Base-by-base conservation (phyloP, 2,797 vertebrate species). In the Staurois parvus region DNA sequence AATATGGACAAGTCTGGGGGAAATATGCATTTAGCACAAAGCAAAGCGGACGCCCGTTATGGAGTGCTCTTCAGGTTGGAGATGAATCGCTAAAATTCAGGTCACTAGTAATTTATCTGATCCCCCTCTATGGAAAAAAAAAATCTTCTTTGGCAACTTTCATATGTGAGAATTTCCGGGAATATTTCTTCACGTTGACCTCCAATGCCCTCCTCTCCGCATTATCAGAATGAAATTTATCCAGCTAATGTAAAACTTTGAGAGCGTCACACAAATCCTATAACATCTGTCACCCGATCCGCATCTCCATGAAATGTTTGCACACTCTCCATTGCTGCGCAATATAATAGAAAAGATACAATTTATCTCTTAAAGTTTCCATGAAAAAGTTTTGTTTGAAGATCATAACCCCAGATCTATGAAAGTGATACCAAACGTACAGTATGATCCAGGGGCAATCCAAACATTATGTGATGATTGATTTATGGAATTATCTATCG, bases 191-290 rank as follows among this genome's bases (percentile, higher is more conserved):
- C 24, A 28, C 59, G 30, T 34, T 74, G 76, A 48, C 81, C 85
- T 79, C 59, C 77, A 19, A 34, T 79, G 85, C 59, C 85, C 85
- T 79, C 34, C 6, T 42, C 76, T 84, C 85, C 74, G 67, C 70
- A 83, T 87, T 79, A 83, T 84, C 85, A 79, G 85, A 72, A 83
- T 84, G 85, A 83, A 87, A 87, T 87, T 83, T 87, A 87, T 87
- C 66, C 77, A 84, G 85, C 81, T 72, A 87, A 87, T 84, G 85
- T 59, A 81, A 75, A 87, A 79, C 81, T 87, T 83, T 79, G 59
- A 48, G 62, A 75, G 85, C 82, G 70, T 79, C 85, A 70, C 76
- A 83, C 81, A 84, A 72, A 83, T 83, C 76, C 85, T 79, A 69
- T 79, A 84, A 83, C 85, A 87, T 52, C 56, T 66, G 29, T 75